A percentile compares a stretch with the other conserved stretches of the same genome.
These are phyloP conservation scores for Synergus laeviventris DNA, from an alignment of 2,888 invertebrate species.

Conservation along the genomic window DNA sequence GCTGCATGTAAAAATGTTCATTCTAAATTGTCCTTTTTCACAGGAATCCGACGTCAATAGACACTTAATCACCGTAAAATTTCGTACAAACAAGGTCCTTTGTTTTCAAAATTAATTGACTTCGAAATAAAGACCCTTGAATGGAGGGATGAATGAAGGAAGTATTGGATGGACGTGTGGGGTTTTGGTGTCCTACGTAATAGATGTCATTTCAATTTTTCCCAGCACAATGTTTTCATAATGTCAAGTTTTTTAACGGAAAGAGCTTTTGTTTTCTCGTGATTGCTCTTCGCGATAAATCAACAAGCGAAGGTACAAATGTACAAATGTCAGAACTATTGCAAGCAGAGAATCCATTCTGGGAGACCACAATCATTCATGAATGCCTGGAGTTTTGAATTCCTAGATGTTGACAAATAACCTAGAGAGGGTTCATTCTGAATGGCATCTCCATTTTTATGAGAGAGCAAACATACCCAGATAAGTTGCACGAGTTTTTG, in stretches of 20 bases:
- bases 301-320: slow-evolving; percentile 4
- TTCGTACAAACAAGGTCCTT: neutral
- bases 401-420: neutral
- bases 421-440: neutral
- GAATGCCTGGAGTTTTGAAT: neutral
- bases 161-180: neutral
- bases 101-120: neutral
- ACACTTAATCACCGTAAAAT: neutral
- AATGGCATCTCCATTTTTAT: neutral
- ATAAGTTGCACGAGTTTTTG: no score
- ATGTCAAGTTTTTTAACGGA: slow-evolving; percentile 14
- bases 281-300: slow-evolving; percentile 17
- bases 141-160: neutral
- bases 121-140: neutral
- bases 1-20: neutral
- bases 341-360: neutral
- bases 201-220: slow-evolving; percentile 4
- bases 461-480: neutral
- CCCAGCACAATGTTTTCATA: neutral
- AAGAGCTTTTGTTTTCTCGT: neutral
- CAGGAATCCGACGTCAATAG: neutral
- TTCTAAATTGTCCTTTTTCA: neutral
- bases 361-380: neutral
- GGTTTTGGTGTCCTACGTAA: neutral
- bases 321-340: neutral